Base-by-base conservation (phyloP, 2,888 invertebrate species). In the Lasius platythorax region DNA sequence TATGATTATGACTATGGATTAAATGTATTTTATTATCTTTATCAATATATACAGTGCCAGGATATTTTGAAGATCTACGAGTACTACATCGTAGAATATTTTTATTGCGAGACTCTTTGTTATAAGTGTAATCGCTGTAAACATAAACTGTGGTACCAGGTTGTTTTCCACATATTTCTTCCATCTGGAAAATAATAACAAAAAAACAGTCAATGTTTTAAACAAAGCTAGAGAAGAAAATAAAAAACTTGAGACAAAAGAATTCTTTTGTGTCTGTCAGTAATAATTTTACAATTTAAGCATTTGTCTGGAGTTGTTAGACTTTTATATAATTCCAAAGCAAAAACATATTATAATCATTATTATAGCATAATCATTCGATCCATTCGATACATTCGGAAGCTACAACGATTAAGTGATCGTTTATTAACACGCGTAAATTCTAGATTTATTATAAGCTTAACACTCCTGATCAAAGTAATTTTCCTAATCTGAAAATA, bases 51-150 rank as follows among this genome's bases (percentile, higher is more conserved):
- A 63, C 2, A 75, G 23, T 33, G 4, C 75, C 75, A 64, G 75
- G 1, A 64, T 64, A 75, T 28, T 46, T 63, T 23, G 63, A 33
- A 64, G 63, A 75, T n/a, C 75, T n/a, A n/a, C 46, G 46, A 64
- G 63, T 75, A 64, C 8, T 75, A 64, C 75, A 63, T 50, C 75
- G 75, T 8, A 75, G 28, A 75, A 75, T 75, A 12, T 64, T 46
- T 0, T 2, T n/a, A 64, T 64, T 75, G 0, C 30, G 61, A 30
- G n/a, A 63, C 46, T 75, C 63, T 33, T 58, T 40, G 18, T 58
- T 56, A 28, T 73, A 73, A 28, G 40, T 56, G 2, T 58, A 73
- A 73, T 40, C 18, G 1, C 58, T 3, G 11, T 58, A 73, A 15
- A 73, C 40, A 66, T 73, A 58, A 56, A 73, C 2, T 28, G 2